A percentile compares a stretch with the other conserved stretches of the same genome.
phyloP scores from a whole-genome alignment of 2,888 invertebrate species.

The Eumerus sabulonum region DNA sequence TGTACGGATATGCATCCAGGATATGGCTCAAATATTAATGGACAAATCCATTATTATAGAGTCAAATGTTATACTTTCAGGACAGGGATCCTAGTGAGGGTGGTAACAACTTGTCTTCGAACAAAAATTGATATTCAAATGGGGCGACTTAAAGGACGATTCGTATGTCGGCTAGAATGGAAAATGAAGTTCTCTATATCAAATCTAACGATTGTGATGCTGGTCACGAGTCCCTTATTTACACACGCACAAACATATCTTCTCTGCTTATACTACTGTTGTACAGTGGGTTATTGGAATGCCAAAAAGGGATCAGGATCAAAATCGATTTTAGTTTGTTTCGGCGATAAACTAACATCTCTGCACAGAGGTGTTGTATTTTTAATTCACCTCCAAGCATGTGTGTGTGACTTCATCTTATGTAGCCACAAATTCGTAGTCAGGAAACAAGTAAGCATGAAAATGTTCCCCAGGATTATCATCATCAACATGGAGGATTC shows the following conservation, averaged over 20 bases:
- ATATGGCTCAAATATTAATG: conserved; percentile 23
- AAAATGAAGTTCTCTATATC: conserved; percentile 41
- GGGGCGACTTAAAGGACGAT: conserved; percentile 18
- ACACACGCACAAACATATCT: conserved; percentile 14
- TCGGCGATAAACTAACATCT: neutral
- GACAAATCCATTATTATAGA: conserved; percentile 35
- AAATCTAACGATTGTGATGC: conserved; percentile 49
- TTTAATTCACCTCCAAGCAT: conserved; percentile 37
- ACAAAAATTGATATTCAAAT: conserved; percentile 46
- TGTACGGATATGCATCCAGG: neutral
- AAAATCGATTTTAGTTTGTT: conserved; percentile 3
- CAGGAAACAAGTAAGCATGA: neutral
- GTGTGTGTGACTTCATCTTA: neutral
- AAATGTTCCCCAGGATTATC: too few relatives aligned
- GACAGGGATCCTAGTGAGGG: neutral
- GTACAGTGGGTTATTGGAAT: conserved; percentile 20
- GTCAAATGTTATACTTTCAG: conserved; percentile 20
- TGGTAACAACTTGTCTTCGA: neutral
- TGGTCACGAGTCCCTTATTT: conserved; percentile 56
- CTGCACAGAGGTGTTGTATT: conserved; percentile 10
- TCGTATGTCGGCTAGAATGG: conserved; percentile 28
- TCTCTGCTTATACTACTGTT: neutral
- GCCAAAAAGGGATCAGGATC: conserved; percentile 22
- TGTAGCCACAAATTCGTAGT: neutral
- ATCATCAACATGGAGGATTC: too few relatives aligned